Base-by-base conservation (phyloP, 1,140 invertebrate species). In the Lepidurus apus region DNA sequence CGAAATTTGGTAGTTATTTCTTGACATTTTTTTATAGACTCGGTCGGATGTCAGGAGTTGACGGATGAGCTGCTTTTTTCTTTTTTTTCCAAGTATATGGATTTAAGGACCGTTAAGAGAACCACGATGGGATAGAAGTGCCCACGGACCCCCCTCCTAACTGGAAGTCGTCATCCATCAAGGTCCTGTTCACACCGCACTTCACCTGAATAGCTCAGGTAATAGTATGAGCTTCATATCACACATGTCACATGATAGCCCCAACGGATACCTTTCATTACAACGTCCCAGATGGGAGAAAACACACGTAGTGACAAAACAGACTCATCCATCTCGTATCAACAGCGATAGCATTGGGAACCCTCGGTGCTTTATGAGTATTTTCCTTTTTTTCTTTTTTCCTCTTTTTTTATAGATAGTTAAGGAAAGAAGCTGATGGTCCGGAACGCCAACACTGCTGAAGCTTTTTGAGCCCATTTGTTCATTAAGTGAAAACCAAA, bases 141-240 rank as follows among this genome's bases (percentile, higher is more conserved):
- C 53, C 53, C 53, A 13, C 21, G 17, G 53, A n/a, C 53, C 53
- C 53, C 21, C 13, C 17, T 13, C 21, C 53, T 21, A 65, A 21
- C n/a, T 65, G 53, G 8, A 65, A 65, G 17, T 65, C 13, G 53
- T 65, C 53, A 65, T 65, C 53, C 53, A 65, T 65, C 53, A 65
- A 65, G 53, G 53, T 65, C 53, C 53, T 65, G 53, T 65, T 65
- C 53, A 65, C 53, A 65, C 53, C 53, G 53, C 53, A 65, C 53
- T 65, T 65, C 53, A 65, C 53, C 53, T 65, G 53, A 65, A 65
- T 65, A 65, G 53, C 53, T 65, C 53, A 65, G 53, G 53, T 65
- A 65, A 65, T 65, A 65, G 53, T 21, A 65, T 65, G 53, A 65
- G 53, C 53, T 65, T 65, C 53, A 65, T 65, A 65, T 65, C 53